These are phyloP conservation scores for Drosophila percnosoma DNA, from an alignment of 2,888 invertebrate genomes.

Conservation along the genomic window DNA sequence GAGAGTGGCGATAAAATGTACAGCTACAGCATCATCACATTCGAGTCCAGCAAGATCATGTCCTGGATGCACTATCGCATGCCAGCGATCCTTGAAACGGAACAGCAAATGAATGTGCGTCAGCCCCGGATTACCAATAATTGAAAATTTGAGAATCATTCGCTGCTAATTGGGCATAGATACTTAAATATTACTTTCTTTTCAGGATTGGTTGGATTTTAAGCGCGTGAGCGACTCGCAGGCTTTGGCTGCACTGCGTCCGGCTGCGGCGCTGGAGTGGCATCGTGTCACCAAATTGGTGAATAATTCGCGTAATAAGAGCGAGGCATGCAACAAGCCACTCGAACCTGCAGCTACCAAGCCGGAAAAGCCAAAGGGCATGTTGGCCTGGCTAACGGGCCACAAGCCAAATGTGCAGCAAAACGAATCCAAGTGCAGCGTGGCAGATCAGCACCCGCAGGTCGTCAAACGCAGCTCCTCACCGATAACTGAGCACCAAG, in stretches of 20 bases:
- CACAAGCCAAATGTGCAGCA: constrained; percentile 54
- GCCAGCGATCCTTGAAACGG: constrained; percentile 91
- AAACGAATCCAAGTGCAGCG: constrained; percentile 15
- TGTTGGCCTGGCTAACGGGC: constrained; percentile 79
- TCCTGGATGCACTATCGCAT: constrained; percentile 92
- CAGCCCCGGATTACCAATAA: not conserved
- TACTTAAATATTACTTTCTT: constrained; percentile 3
- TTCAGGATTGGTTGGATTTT: constrained; percentile 89
- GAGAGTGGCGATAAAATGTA: constrained; percentile 87
- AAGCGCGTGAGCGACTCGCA: constrained; percentile 86
- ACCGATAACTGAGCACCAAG: constrained; percentile 29
- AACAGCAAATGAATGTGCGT: constrained; percentile 88
- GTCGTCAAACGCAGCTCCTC: constrained; percentile 37
- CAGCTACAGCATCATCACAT: constrained; percentile 92
- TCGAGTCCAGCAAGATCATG: constrained; percentile 89
- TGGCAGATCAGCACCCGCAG: not conserved
- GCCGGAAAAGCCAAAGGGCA: constrained; percentile 67
- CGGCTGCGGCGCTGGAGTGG: constrained; percentile 87
- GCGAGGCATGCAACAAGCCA: constrained; percentile 87
- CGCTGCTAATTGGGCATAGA: not conserved
- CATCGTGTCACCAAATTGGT: constrained; percentile 90
- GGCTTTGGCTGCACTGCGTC: constrained; percentile 86
- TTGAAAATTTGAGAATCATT: not conserved
- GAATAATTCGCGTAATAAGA: constrained; percentile 90
- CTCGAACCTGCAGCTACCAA: constrained; percentile 67